These are phyloP conservation scores for Deilephila elpenor DNA, from an alignment of 2,888 invertebrate genomes.

Conservation along the genomic window DNA sequence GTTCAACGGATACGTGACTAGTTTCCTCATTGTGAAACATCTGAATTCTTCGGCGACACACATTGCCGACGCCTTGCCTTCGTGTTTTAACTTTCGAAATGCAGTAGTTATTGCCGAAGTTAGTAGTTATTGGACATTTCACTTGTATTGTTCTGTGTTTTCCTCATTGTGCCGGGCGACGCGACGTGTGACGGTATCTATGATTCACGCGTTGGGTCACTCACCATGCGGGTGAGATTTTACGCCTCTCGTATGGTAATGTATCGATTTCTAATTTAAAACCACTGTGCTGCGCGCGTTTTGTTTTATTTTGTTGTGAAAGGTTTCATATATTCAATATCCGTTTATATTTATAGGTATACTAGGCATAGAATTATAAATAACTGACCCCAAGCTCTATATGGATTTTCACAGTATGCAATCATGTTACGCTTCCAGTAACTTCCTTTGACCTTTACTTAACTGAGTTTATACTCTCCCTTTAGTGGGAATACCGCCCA, in stretches of 20 bases:
- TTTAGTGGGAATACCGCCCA: neutral
- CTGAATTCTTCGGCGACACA: neutral
- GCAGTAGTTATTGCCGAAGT: neutral
- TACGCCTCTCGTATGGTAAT: slow-evolving; percentile 23
- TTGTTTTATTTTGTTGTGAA: neutral
- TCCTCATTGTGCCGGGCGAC: slow-evolving; percentile 7
- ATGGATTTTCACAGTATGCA: neutral
- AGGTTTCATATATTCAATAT: neutral
- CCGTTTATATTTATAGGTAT: neutral
- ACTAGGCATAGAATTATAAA: neutral
- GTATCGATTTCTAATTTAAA: slow-evolving; percentile 22
- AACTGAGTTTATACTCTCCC: neutral
- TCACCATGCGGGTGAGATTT: slow-evolving; percentile 25
- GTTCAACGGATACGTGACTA: neutral
- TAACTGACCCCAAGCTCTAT: neutral
- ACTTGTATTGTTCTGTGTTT: slow-evolving; percentile 11
- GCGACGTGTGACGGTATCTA: slow-evolving; percentile 10
- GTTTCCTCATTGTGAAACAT: slow-evolving; percentile 6
- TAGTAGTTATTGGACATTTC: slow-evolving; percentile 26
- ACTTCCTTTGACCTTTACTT: slow-evolving; percentile 6
- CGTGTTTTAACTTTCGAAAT: slow-evolving; percentile 10
- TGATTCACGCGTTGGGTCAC: slow-evolving; percentile 14
- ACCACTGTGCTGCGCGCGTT: neutral
- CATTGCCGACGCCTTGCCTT: neutral
- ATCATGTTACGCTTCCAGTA: neutral